These are phyloP conservation scores for Vulpes ferrilata DNA, from an alignment of 2,113 vertebrate species.

Conservation along the genomic window DNA sequence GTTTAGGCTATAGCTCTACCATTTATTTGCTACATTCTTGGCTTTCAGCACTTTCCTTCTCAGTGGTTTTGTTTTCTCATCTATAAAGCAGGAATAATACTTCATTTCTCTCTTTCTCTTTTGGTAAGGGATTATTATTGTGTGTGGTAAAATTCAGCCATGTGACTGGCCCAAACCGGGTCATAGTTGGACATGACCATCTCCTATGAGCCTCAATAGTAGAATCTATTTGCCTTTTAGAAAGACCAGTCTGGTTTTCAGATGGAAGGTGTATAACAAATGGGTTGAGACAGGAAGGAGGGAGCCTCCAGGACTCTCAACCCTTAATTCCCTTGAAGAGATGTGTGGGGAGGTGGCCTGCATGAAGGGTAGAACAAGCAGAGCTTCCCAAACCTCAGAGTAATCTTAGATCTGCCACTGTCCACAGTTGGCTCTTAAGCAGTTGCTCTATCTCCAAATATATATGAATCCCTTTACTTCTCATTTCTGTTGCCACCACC, in stretches of 20 bases:
- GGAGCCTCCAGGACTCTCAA: neutral
- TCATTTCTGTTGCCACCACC: neutral
- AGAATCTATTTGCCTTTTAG: neutral
- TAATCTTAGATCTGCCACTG: neutral
- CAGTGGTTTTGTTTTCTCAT: slow-evolving; percentile 4
- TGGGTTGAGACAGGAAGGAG: neutral
- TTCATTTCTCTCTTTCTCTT: neutral
- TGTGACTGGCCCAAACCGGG: neutral
- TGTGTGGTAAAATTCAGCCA: neutral
- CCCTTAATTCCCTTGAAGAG: neutral
- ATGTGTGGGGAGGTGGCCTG: neutral
- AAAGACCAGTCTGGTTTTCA: neutral
- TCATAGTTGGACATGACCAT: neutral
- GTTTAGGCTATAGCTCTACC: neutral
- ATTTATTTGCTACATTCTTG: slow-evolving; percentile 15
- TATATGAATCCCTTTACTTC: neutral
- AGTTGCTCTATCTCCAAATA: neutral
- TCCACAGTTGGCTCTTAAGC: neutral
- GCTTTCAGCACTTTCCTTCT: neutral
- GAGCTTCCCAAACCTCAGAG: neutral
- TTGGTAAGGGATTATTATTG: neutral
- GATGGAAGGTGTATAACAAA: neutral
- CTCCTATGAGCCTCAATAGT: neutral
- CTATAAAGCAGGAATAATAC: neutral
- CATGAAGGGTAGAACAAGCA: neutral